Evolutionary conservation across 2,113 vertebrate species (phyloP).

Genomic region (Istiophorus platypterus): DNA sequence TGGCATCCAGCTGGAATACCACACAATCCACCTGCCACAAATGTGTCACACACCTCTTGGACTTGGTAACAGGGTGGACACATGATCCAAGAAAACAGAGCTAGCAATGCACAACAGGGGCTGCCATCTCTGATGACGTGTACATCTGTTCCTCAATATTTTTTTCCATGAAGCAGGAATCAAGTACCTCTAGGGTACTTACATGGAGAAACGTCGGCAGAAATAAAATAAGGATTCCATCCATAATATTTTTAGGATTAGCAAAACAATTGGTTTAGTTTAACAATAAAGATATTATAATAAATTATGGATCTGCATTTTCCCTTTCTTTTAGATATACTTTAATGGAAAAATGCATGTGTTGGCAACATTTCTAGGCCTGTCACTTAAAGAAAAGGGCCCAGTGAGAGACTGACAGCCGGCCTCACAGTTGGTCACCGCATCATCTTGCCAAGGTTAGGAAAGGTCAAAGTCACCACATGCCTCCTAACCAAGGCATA

Average conservation of each 20-base stretch:
- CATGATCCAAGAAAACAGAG: slow-evolving; percentile 41
- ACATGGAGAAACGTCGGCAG: slow-evolving; percentile 4
- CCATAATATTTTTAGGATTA: neutral
- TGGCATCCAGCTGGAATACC: slow-evolving; percentile 50
- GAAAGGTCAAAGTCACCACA: slow-evolving; percentile 81
- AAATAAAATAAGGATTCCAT: slow-evolving; percentile 4
- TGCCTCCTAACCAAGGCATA: slow-evolving; percentile 65
- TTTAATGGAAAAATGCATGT: slow-evolving; percentile 23
- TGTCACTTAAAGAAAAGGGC: slow-evolving; percentile 56
- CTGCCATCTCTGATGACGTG: slow-evolving; percentile 37
- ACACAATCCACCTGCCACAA: slow-evolving; percentile 70
- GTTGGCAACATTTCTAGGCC: slow-evolving; percentile 43
- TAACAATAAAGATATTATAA: slow-evolving; percentile 7
- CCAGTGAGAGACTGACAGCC: slow-evolving; percentile 76
- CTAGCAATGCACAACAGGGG: slow-evolving; percentile 21
- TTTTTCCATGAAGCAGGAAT: slow-evolving; percentile 13
- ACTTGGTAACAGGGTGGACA: slow-evolving; percentile 45
- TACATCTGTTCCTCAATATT: slow-evolving; percentile 56
- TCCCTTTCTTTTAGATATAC: neutral
- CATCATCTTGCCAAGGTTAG: slow-evolving; percentile 71
- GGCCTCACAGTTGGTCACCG: slow-evolving; percentile 78
- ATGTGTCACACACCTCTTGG: slow-evolving; percentile 50
- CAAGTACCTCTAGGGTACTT: neutral
- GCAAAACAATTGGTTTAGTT: slow-evolving; percentile 1
- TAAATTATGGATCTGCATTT: neutral